These are phyloP conservation scores for Apodemus speciosus DNA, from an alignment of 2,113 vertebrate species.

Conservation along the genomic window DNA sequence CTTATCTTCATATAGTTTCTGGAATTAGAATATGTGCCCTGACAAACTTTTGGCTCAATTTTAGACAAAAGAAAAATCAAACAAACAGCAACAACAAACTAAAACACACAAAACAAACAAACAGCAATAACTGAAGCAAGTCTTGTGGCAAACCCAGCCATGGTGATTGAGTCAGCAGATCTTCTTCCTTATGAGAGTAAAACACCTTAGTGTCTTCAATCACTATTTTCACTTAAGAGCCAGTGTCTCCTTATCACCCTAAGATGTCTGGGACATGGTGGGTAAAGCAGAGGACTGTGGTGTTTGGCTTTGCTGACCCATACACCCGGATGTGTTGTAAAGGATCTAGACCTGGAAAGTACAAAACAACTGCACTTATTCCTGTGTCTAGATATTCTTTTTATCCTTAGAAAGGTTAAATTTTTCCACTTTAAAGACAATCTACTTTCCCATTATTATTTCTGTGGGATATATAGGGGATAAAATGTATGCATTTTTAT, in stretches of 20 bases:
- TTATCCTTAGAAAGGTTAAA: constrained; percentile 54
- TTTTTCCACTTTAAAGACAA: constrained; percentile 58
- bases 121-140: too few species aligned
- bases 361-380: background rate
- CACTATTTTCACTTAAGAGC: background rate
- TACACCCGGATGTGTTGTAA: background rate
- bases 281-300: fast-evolving
- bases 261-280: background rate
- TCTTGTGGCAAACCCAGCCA: background rate
- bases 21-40: too few species aligned
- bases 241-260: background rate
- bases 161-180: background rate
- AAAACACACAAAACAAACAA: background rate
- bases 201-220: background rate
- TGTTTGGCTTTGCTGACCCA: background rate
- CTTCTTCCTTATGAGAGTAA: background rate
- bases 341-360: background rate
- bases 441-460: constrained; percentile 45
- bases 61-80: background rate
- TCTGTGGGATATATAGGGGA: constrained; percentile 9
- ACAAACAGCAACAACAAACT: background rate
- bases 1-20: background rate
- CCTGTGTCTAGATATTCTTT: constrained; percentile 42
- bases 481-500: constrained; percentile 56
- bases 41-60: background rate